These are phyloP conservation scores for Choreutis nemorana DNA, from an alignment of 2,888 invertebrate genomes.

Conservation along the genomic window DNA sequence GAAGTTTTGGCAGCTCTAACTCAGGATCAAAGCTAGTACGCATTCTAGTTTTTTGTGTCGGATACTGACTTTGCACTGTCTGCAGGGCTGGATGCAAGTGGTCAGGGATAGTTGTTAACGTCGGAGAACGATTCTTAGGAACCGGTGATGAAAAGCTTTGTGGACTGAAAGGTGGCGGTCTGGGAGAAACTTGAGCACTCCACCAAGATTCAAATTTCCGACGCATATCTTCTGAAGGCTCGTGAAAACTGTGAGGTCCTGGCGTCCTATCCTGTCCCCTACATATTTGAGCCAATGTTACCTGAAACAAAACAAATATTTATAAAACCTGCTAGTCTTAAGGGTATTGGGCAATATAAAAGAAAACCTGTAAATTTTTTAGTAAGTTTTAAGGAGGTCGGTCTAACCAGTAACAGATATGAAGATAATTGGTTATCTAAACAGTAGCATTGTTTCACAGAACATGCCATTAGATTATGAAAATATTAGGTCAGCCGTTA, in stretches of 20 bases:
- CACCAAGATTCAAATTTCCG: slow-evolving; percentile 94
- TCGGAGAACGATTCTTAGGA: slow-evolving; percentile 61
- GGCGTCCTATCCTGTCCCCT: slow-evolving; percentile 76
- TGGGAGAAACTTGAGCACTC: slow-evolving; percentile 75
- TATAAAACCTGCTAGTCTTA: slow-evolving; percentile 21
- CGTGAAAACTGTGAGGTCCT: slow-evolving; percentile 71
- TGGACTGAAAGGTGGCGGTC: slow-evolving; percentile 59
- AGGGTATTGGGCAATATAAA: slow-evolving; percentile 26
- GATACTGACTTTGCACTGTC: slow-evolving; percentile 78
- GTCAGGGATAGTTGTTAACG: slow-evolving; percentile 52
- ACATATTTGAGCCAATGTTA: slow-evolving; percentile 83
- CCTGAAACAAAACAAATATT: slow-evolving; percentile 74
- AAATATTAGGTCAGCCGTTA: slow-evolving; percentile 64
- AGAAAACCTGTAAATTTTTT: slow-evolving; percentile 49
- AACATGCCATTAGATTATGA: slow-evolving; percentile 67
- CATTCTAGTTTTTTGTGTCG: slow-evolving; percentile 92
- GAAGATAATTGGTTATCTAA: slow-evolving; percentile 56
- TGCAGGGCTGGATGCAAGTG: slow-evolving; percentile 78
- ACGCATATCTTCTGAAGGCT: slow-evolving; percentile 83
- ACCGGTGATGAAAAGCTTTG: slow-evolving; percentile 55
- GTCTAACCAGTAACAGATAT: slow-evolving; percentile 59
- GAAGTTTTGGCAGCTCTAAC: slow-evolving; percentile 93
- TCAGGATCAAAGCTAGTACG: slow-evolving; percentile 97
- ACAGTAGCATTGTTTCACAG: slow-evolving; percentile 62
- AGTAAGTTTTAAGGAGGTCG: slow-evolving; percentile 61